Base-by-base conservation (phyloP, 2,113 vertebrate species). In the Pedetes capensis region DNA sequence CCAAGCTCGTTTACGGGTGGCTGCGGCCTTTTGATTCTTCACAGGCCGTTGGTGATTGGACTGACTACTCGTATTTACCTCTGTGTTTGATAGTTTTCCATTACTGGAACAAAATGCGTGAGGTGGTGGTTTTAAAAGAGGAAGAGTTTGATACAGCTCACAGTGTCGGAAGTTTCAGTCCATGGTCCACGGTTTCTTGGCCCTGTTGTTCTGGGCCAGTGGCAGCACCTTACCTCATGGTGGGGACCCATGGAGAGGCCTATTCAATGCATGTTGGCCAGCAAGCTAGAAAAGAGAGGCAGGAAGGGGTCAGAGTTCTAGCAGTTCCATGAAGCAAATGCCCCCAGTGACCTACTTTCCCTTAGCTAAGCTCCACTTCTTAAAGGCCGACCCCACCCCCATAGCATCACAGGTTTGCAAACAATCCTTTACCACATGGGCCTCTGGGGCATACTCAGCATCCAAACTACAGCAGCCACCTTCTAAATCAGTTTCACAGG, bases 11-110 rank as follows among this genome's bases (percentile, higher is more conserved):
- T n/a, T 32, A 27, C 17, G 37, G 76, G 80, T 89, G 89, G 68
- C 86, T 97, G n/a, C 47, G 78, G 10, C 27, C 57, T 93, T 97
- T 82, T n/a, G n/a, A 44, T 23, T 93, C 78, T 95, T 91, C 89
- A 66, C 51, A 51, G 71, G 47, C 92, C 63, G 63, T 80, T 93
- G 53, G 69, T 16, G 29, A n/a, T 66, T 88, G 47, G 27, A 64
- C 84, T 79, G 42, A 81, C 93, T 68, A n/a, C n/a, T n/a, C n/a
- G 22, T 74, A 39, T 37, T 66, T 90, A 49, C 8, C 32, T 51
- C 32, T 84, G 20, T 59, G 55, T 22, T 68, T 25, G 7, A 37
- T 22, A 27, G 34, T 23, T 37, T 13, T 68, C 22, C 23, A 9
- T 84, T 64, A 66, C 27, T 82, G 23, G 37, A 39, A 27, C 42